These are phyloP conservation scores for Mythimna lalbum DNA, from an alignment of 2,888 invertebrate species.

Conservation along the genomic window DNA sequence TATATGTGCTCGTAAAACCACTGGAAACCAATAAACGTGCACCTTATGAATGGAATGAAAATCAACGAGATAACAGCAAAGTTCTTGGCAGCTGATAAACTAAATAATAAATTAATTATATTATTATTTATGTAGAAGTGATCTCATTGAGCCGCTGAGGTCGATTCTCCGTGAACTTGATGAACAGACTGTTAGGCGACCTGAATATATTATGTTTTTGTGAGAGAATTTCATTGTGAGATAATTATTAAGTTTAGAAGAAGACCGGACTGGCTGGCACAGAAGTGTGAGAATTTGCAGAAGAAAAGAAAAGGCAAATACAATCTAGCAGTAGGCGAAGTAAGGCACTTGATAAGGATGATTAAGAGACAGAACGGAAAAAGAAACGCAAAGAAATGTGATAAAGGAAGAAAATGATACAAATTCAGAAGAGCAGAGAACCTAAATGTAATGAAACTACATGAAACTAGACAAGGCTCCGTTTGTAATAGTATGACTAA, in stretches of 20 bases:
- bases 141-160: slow-evolving; percentile 45
- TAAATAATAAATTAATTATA: slow-evolving; percentile 56
- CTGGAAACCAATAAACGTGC: slow-evolving; percentile 18
- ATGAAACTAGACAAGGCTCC: not conserved
- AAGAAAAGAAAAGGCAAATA: not conserved
- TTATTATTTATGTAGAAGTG: slow-evolving; percentile 35
- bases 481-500: not conserved
- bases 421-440: not conserved
- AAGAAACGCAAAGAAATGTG: not conserved
- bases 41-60: slow-evolving; percentile 58
- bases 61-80: slow-evolving; percentile 50
- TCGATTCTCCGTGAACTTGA: slow-evolving; percentile 25
- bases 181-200: slow-evolving; percentile 43
- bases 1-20: not conserved
- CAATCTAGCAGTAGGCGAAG: no score
- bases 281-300: not conserved
- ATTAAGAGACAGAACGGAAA: not conserved
- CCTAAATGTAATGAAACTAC: not conserved
- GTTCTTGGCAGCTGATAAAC: slow-evolving; percentile 60
- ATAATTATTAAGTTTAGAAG: not conserved
- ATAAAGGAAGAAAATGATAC: not conserved
- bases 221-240: not conserved
- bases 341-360: not conserved
- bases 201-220: not conserved
- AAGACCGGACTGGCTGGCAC: not conserved